A percentile compares a stretch with the other conserved stretches of the same genome.
Conservation (phyloP, 2,888 invertebrate species). For the Chymomyza caudatula region DNA sequence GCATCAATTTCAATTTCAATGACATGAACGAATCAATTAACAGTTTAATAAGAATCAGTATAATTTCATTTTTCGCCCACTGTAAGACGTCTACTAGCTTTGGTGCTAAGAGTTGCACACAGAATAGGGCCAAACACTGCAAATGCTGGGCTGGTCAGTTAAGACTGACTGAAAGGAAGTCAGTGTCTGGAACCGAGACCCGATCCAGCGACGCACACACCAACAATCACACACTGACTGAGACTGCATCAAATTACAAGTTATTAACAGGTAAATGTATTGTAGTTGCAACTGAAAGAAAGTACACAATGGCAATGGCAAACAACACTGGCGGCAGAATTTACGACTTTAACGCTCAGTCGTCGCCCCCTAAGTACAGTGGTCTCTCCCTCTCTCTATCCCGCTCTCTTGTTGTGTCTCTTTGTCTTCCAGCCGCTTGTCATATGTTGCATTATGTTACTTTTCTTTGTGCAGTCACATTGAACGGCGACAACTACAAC, state of each 20-base stretch:
- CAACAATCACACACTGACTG: conserved; percentile 13
- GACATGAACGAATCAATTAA: no score
- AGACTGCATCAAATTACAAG: conserved; percentile 61
- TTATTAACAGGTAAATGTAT: conserved; percentile 63
- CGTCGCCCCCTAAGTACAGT: background rate
- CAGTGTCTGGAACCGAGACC: conserved; percentile 45
- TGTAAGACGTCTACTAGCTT: background rate
- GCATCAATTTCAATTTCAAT: no score
- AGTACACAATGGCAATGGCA: conserved; percentile 4
- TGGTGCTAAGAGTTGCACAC: conserved; percentile 24
- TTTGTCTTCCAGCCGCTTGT: background rate
- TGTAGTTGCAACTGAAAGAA: conserved; percentile 29
- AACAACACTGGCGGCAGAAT: background rate
- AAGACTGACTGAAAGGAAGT: conserved; percentile 21
- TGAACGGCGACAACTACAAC: conserved; percentile 63
- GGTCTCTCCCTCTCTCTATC: background rate
- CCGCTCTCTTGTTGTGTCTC: background rate
- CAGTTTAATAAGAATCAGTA: background rate
- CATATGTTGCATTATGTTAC: conserved; percentile 25
- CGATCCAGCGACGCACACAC: conserved; percentile 19
- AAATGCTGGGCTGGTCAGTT: conserved; percentile 44
- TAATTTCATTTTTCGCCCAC: background rate
- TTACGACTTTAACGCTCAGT: conserved; percentile 3
- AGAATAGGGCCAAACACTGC: conserved; percentile 23
- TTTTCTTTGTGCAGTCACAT: conserved; percentile 70